Evolutionary conservation across 2,113 vertebrate species (phyloP), one percentile per base, ranked within the genome.

Genomic region (Mustela nigripes): DNA sequence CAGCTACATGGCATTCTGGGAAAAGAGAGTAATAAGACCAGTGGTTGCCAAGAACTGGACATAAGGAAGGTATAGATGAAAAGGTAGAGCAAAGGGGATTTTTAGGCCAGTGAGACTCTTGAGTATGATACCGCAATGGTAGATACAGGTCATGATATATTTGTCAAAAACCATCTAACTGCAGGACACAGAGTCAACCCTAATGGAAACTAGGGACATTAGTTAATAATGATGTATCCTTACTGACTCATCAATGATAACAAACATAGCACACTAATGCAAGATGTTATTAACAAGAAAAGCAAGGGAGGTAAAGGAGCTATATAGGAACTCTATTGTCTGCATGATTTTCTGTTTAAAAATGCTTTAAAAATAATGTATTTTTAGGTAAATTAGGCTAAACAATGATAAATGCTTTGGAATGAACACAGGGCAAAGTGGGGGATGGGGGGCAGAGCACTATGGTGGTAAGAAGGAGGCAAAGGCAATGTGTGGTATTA

Each of bases 381-480:
- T 62, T 58, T 67, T 42, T 73, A 93, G 33, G 36, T 56, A 67
- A 53, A 76, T n/a, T 76, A 76, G 18, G 76, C 22, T 65, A 69
- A 42, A 21, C 22, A n/a, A 26, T 33, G 26, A 36, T 2, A 56
- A 71, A 24, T 81, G 63, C 4, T 50, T 82, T 60, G 36, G 67
- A 36, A 50, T 82, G 94, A 74, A 80, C 31, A 24, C 60, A 53
- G 19, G 1, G 5, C 11, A 42, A 42, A 42, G 16, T 28, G 36
- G 39, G 15, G 21, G 14, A 33, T 14, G 28, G 15, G 33, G 45
- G n/a, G 21, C 1, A 42, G 39, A 83, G 21, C 3, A 2, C 8
- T 21, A 3, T 4, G 56, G 10, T 7, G 6, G 4, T 1, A 5
- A 18, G 4, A 1, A 33, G n/a, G 24, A 22, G 22, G 2, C 12